These are phyloP conservation scores for Ichneumoninae sp. DNA, from an alignment of 2,888 invertebrate species.

Conservation along the genomic window DNA sequence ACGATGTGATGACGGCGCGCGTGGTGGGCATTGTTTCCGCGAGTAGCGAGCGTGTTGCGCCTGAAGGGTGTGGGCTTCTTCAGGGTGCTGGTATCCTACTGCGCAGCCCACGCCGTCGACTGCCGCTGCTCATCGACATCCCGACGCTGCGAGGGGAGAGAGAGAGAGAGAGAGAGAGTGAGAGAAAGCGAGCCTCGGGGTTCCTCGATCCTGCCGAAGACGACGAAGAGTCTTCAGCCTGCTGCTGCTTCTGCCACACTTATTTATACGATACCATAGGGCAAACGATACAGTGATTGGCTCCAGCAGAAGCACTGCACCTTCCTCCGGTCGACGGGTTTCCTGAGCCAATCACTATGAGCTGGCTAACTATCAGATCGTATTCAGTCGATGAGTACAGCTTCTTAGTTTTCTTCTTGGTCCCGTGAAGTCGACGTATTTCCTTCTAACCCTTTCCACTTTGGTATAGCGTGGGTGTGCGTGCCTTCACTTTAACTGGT, in stretches of 20 bases:
- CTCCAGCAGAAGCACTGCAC: slow-evolving; percentile 14
- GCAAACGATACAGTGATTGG: slow-evolving; percentile 4
- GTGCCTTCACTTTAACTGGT: slow-evolving; percentile 81
- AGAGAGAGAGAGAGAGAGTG: slow-evolving; percentile 43
- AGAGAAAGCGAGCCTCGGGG: no score
- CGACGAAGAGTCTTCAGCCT: slow-evolving; percentile 40
- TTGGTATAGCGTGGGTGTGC: slow-evolving; percentile 81
- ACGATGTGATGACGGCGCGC: slow-evolving; percentile 27
- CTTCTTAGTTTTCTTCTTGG: slow-evolving; percentile 49
- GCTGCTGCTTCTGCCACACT: slow-evolving; percentile 28
- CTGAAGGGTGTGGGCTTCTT: slow-evolving; percentile 82
- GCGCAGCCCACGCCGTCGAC: slow-evolving; percentile 82
- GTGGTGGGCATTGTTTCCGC: slow-evolving; percentile 60
- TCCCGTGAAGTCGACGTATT: slow-evolving; percentile 56
- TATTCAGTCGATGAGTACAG: slow-evolving; percentile 14
- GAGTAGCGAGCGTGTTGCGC: slow-evolving; percentile 75
- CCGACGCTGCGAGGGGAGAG: slow-evolving; percentile 78
- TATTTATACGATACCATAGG: slow-evolving; percentile 12
- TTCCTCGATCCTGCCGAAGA: slow-evolving; percentile 53
- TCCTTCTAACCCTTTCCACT: slow-evolving; percentile 70
- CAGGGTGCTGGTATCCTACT: slow-evolving; percentile 83
- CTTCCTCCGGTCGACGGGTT: slow-evolving; percentile 35
- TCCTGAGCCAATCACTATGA: slow-evolving; percentile 51
- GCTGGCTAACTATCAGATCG: slow-evolving; percentile 19
- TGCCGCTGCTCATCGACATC: slow-evolving; percentile 81